These are phyloP conservation scores for Chrysemys picta DNA, from an alignment of 2,113 vertebrate species.

Conservation along the genomic window DNA sequence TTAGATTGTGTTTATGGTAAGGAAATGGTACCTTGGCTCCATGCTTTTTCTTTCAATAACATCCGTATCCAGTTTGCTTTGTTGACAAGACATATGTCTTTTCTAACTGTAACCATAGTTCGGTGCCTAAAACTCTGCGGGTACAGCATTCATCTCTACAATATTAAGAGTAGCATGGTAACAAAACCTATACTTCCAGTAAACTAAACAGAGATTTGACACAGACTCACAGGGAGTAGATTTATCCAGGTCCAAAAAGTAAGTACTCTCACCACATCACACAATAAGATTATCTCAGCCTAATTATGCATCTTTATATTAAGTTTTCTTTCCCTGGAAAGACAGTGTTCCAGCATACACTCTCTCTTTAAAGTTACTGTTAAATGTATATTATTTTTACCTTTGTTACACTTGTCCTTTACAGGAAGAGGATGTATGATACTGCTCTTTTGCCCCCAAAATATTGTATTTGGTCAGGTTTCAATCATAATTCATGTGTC, in stretches of 20 bases:
- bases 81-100: neutral
- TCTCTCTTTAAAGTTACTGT: neutral
- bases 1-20: neutral
- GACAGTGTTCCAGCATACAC: neutral
- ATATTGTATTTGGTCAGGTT: neutral
- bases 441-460: neutral
- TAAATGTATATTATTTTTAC: neutral
- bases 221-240: constrained; percentile 7
- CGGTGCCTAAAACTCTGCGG: neutral
- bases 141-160: neutral
- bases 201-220: neutral
- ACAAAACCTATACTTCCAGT: neutral
- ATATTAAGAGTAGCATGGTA: neutral
- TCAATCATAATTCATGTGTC: neutral
- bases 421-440: neutral
- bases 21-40: neutral
- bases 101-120: neutral
- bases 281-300: neutral
- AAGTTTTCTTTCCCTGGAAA: neutral
- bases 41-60: neutral
- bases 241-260: neutral
- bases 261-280: neutral
- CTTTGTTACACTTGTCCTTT: neutral
- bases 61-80: neutral
- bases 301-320: neutral